Conservation (phyloP, 2,113 vertebrate genomes). For the Scytalopus superciliaris region DNA sequence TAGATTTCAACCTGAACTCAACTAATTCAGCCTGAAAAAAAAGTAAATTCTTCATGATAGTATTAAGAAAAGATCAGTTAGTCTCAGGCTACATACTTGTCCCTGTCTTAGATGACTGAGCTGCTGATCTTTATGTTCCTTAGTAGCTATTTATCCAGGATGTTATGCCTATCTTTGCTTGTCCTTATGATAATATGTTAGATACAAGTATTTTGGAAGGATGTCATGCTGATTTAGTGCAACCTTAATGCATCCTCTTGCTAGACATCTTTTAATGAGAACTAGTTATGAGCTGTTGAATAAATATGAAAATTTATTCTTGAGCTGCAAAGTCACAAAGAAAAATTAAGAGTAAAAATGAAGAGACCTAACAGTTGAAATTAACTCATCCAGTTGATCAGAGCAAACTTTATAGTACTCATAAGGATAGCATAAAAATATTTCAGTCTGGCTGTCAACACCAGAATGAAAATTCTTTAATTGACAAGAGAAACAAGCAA, state of each 20-base stretch:
- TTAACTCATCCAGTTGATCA: neutral
- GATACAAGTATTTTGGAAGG: neutral
- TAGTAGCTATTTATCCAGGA: conserved; percentile 20
- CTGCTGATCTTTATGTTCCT: neutral
- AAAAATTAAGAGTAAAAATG: conserved; percentile 22
- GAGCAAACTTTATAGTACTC: neutral
- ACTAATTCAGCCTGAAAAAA: neutral
- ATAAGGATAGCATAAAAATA: neutral
- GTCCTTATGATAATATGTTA: neutral
- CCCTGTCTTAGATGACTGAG: neutral
- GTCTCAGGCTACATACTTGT: neutral
- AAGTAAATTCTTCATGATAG: neutral
- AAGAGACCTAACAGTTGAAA: neutral
- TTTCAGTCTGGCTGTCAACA: neutral
- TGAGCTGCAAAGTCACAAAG: neutral
- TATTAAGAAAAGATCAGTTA: neutral
- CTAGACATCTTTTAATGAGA: conserved; percentile 13
- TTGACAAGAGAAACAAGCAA: neutral
- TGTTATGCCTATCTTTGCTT: neutral
- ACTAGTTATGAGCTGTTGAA: conserved; percentile 3
- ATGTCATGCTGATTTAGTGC: conserved; percentile 36
- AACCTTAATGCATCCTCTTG: neutral
- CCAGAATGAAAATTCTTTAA: neutral
- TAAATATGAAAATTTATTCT: neutral
- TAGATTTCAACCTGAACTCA: neutral